Base-by-base conservation (phyloP, 2,888 invertebrate species). In the Acrobeloides nanus region DNA sequence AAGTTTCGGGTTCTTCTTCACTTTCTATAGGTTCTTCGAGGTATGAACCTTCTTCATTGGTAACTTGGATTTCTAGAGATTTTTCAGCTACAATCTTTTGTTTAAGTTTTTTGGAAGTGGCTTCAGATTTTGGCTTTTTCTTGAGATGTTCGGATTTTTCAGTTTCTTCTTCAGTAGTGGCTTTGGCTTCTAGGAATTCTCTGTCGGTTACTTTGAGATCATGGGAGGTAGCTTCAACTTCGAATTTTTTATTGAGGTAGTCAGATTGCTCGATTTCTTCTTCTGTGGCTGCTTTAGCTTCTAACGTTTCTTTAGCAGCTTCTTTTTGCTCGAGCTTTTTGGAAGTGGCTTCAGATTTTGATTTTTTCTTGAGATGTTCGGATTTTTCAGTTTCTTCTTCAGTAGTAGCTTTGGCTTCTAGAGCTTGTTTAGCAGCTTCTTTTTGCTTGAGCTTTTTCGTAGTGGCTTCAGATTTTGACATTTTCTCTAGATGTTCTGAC, bases 91-190 rank as follows among this genome's bases (percentile, higher is more conserved):
- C n/a, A n/a, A n/a, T n/a, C n/a, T n/a, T n/a, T n/a, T n/a, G n/a
- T n/a, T n/a, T n/a, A n/a, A n/a, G n/a, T n/a, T n/a, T n/a, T n/a
- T n/a, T n/a, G n/a, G n/a, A n/a, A n/a, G n/a, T n/a, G n/a, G n/a
- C n/a, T n/a, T n/a, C n/a, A n/a, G n/a, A n/a, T 29, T 12, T n/a
- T 2, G 46, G 46, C 32, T 56, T 53, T 32, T 51, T 46, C 7
- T 53, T 51, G 6, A 43, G 38, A n/a, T 31, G 25, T 7, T 21
- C 38, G 10, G 7, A 48, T 50, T 20, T 17, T 46, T 53, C 49
- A 20, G 31, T 21, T 34, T 52, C 34, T 27, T 12, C 39, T 23
- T 23, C 31, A 35, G 29, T 12, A 12, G 12, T 23, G 8, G 29
- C 12, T 12, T 35, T 23, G 17, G 37, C 37, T 26, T 35, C 29